Evolutionary conservation across 2,113 vertebrate genomes (phyloP).

Genomic region (Hippoglossus stenolepis): DNA sequence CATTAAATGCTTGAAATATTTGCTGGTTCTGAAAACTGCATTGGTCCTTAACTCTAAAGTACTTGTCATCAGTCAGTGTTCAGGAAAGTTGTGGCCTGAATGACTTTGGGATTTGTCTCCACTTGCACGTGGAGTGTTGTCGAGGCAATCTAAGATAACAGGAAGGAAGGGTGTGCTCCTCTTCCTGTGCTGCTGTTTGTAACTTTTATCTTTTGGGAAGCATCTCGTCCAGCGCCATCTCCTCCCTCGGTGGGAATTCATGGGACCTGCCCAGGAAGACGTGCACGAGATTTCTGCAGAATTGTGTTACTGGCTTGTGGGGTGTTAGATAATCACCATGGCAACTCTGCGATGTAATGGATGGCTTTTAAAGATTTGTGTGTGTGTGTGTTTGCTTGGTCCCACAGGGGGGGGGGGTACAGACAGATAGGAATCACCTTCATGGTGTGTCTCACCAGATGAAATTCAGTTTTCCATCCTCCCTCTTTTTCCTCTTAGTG

Average conservation of each 20-base stretch:
- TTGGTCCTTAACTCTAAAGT: not conserved
- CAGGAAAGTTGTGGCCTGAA: conserved; percentile 31
- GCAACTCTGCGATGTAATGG: conserved; percentile 29
- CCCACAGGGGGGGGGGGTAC: conserved; percentile 14
- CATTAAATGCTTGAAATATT: no score
- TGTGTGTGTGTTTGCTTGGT: conserved; percentile 19
- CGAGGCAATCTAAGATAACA: conserved; percentile 65
- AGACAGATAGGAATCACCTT: conserved; percentile 58
- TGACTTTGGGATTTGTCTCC: conserved; percentile 21
- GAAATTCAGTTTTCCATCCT: conserved; percentile 5
- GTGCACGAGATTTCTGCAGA: conserved; percentile 33
- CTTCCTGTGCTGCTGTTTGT: conserved; percentile 72
- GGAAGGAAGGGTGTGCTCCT: conserved; percentile 78
- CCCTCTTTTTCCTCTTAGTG: not conserved
- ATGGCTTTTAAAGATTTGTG: not conserved
- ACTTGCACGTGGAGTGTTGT: conserved; percentile 13
- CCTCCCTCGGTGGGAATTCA: conserved; percentile 73
- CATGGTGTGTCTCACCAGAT: conserved; percentile 19
- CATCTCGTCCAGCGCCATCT: conserved; percentile 60
- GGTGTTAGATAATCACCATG: conserved; percentile 65
- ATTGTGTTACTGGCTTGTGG: conserved; percentile 43
- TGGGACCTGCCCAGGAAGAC: conserved; percentile 67
- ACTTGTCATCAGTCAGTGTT: conserved; percentile 37
- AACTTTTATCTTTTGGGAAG: conserved; percentile 78
- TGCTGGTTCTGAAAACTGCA: no score